phyloP scores from a whole-genome alignment of 37 sponge, comb jelly and placozoan genomes.

The Beroe ovata region DNA sequence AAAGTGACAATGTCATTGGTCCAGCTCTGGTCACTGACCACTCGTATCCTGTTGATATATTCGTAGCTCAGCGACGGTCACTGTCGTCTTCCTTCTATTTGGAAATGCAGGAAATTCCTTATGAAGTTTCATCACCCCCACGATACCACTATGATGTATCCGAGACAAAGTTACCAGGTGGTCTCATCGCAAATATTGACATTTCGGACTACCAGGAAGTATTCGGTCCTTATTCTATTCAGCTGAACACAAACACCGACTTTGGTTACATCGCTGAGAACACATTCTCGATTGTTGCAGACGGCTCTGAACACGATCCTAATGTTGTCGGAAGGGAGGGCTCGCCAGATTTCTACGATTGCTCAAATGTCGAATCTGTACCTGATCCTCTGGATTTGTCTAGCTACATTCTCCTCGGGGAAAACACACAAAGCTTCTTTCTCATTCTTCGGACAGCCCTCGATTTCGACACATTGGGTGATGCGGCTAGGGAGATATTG shows the following conservation, averaged over 20 bases:
- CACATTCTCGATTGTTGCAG: not conserved
- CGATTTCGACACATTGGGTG: slow-evolving; percentile 9
- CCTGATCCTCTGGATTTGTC: not conserved
- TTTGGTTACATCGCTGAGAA: not conserved
- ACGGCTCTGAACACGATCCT: not conserved
- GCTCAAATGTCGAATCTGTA: not conserved
- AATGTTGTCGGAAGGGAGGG: not conserved
- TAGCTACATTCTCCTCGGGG: not conserved
- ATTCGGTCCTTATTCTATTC: not conserved
- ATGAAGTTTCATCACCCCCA: not conserved
- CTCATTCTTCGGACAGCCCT: not conserved
- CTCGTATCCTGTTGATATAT: slow-evolving; percentile 14
- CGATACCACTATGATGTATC: slow-evolving; percentile 19
- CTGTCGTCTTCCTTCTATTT: slow-evolving; percentile 33
- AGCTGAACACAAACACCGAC: not conserved
- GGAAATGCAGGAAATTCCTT: not conserved
- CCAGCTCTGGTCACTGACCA: not conserved
- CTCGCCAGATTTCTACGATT: slow-evolving; percentile 1
- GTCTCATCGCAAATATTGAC: slow-evolving; percentile 9
- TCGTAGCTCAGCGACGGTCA: slow-evolving; percentile 48
- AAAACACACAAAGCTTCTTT: not conserved
- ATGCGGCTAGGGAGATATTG: not conserved
- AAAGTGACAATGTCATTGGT: not conserved
- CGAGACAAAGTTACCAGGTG: slow-evolving; percentile 36
- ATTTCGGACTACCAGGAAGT: not conserved